phyloP scores from a whole-genome alignment of 2,113 vertebrate genomes.

The Datnioides undecimradiatus region DNA sequence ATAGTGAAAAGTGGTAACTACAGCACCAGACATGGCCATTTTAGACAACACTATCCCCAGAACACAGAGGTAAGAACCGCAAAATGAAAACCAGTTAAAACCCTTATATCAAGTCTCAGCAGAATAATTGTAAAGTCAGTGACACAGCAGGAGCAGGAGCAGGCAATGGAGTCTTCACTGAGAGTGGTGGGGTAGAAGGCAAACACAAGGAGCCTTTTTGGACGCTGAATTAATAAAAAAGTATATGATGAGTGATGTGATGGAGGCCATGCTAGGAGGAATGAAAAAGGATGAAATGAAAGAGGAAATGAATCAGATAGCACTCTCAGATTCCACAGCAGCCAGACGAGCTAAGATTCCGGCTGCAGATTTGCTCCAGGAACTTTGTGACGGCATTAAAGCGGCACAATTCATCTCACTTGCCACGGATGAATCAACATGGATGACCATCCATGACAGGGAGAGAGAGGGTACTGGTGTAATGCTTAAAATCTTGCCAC shows the following conservation, averaged over 20 bases:
- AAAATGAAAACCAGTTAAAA: not conserved
- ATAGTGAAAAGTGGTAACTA: not conserved
- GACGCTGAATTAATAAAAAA: constrained; percentile 10
- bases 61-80: not conserved
- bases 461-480: not conserved
- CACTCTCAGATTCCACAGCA: not conserved
- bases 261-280: not conserved
- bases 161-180: not conserved
- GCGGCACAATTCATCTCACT: constrained; percentile 32
- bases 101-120: not conserved
- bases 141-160: not conserved
- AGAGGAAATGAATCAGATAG: constrained; percentile 8
- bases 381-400: constrained; percentile 16
- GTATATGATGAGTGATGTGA: not conserved
- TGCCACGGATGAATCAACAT: constrained; percentile 18
- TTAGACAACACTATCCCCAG: not conserved
- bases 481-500: not conserved
- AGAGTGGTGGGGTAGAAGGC: not conserved
- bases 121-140: constrained; percentile 10
- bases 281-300: constrained; percentile 15
- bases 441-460: constrained; percentile 10
- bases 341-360: constrained; percentile 5
- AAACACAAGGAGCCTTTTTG: constrained; percentile 3
- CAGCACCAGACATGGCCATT: not conserved
- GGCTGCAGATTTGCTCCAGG: constrained; percentile 9